Conservation (phyloP, 1,140 invertebrate genomes). For the Propsilocerus akamusi region DNA sequence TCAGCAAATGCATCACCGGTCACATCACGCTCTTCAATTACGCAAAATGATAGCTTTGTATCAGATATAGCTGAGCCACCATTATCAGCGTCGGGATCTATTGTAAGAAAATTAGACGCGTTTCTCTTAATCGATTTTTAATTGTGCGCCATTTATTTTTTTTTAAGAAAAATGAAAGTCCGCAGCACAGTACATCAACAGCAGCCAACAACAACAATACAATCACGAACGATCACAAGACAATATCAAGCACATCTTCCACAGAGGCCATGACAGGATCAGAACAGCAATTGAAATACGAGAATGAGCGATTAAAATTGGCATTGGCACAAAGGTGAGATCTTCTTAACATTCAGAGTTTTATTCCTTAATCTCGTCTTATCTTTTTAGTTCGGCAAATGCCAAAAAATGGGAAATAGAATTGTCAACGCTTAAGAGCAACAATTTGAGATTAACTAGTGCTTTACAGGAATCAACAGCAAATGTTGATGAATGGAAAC, state of each 20-base stretch:
- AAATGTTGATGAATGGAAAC: constrained; percentile 97
- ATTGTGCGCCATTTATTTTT: background rate
- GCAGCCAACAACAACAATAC: constrained; percentile 3
- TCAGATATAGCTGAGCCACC: constrained; percentile 27
- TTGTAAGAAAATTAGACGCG: background rate
- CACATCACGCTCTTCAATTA: constrained; percentile 37
- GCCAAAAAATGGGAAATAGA: constrained; percentile 98
- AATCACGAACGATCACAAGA: constrained; percentile 1
- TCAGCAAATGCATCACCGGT: constrained; percentile 73
- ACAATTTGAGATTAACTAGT: constrained; percentile 84
- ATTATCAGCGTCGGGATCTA: constrained; percentile 13
- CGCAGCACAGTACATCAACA: background rate
- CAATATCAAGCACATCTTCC: constrained; percentile 14
- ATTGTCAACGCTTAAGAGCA: constrained; percentile 86
- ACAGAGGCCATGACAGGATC: constrained; percentile 25
- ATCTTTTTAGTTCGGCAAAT: constrained; percentile 66
- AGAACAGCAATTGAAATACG: constrained; percentile 88
- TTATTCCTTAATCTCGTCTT: background rate
- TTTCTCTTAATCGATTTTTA: background rate
- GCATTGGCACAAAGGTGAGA: constrained; percentile 82
- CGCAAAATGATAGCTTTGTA: constrained; percentile 22
- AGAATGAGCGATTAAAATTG: constrained; percentile 90
- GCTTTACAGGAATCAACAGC: constrained; percentile 93
- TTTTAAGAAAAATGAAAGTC: background rate
- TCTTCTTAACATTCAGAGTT: background rate